Percentiles rank a stretch among this genome's conserved stretches.
Conservation (phyloP, 2,888 invertebrate species). For the Eudasyphora cyanicolor region DNA sequence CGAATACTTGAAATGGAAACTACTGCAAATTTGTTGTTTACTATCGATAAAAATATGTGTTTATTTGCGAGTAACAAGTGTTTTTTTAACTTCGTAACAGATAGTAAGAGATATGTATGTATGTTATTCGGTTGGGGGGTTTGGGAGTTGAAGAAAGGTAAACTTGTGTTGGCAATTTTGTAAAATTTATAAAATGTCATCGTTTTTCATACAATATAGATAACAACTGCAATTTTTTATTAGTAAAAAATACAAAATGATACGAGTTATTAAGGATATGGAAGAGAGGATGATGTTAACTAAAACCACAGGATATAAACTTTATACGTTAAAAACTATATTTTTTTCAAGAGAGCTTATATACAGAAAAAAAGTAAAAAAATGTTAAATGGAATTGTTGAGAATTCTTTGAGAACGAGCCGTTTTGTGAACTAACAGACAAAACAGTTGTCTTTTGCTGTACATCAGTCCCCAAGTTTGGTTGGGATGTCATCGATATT, state of each 20-base stretch:
- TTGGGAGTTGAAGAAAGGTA: not conserved
- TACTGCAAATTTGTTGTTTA: not conserved
- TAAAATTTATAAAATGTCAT: slow-evolving; percentile 16
- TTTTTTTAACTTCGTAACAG: not conserved
- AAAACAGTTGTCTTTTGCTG: not conserved
- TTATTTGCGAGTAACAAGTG: slow-evolving; percentile 10
- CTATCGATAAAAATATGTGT: not conserved
- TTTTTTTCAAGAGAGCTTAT: not conserved
- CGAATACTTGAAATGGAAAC: not conserved
- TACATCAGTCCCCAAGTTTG: not conserved
- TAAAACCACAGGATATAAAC: not conserved
- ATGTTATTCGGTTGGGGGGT: no score
- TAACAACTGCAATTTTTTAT: not conserved
- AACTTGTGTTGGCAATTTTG: not conserved
- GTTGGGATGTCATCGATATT: not conserved
- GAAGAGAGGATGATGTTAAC: not conserved
- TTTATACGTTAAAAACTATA: slow-evolving; percentile 13
- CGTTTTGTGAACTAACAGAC: not conserved
- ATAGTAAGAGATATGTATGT: not conserved
- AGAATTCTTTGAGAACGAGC: not conserved
- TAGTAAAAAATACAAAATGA: not conserved
- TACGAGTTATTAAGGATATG: not conserved
- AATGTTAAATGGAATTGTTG: slow-evolving; percentile 13
- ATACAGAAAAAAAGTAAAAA: not conserved
- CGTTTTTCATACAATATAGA: not conserved